phyloP scores from a whole-genome alignment of 2,797 vertebrate genomes.

The Anableps anableps region DNA sequence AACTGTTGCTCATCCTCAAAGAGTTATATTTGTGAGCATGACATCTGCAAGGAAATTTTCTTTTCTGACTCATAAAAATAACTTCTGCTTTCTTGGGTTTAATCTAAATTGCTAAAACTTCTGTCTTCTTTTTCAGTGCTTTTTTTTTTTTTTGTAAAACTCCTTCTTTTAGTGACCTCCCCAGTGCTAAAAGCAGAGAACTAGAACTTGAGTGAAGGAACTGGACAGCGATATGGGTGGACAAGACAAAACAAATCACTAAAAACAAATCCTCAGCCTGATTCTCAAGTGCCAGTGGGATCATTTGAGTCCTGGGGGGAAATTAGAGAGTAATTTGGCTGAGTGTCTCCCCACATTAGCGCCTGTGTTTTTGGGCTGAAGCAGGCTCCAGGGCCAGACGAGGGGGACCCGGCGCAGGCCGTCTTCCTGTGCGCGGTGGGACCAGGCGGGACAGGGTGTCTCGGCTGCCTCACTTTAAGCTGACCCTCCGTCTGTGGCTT shows the following conservation, averaged over 20 bases:
- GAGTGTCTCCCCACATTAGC: constrained; percentile 74
- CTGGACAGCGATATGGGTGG: constrained; percentile 27
- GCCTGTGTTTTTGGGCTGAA: constrained; percentile 55
- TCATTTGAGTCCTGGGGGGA: constrained; percentile 63
- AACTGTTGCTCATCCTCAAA: neutral
- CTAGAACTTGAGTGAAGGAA: constrained; percentile 77
- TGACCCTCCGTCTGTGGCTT: constrained; percentile 80
- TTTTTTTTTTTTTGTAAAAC: constrained; percentile 52
- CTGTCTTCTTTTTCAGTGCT: constrained; percentile 33
- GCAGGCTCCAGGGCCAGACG: constrained; percentile 70
- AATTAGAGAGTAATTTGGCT: constrained; percentile 72
- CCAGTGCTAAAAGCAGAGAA: constrained; percentile 34
- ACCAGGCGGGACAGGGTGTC: constrained; percentile 78
- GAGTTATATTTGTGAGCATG: neutral
- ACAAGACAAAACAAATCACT: constrained; percentile 79
- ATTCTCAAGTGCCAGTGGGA: constrained; percentile 75
- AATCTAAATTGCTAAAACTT: constrained; percentile 3
- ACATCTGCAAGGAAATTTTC: neutral
- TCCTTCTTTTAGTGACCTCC: constrained; percentile 49
- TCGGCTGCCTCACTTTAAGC: constrained; percentile 72
- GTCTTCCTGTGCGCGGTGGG: constrained; percentile 77
- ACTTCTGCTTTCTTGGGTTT: constrained; percentile 3
- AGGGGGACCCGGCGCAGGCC: constrained; percentile 41
- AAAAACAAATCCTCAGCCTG: constrained; percentile 74
- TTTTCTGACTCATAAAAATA: neutral